Base-by-base conservation (phyloP, 2,113 vertebrate genomes). In the Maccullochella peelii region DNA sequence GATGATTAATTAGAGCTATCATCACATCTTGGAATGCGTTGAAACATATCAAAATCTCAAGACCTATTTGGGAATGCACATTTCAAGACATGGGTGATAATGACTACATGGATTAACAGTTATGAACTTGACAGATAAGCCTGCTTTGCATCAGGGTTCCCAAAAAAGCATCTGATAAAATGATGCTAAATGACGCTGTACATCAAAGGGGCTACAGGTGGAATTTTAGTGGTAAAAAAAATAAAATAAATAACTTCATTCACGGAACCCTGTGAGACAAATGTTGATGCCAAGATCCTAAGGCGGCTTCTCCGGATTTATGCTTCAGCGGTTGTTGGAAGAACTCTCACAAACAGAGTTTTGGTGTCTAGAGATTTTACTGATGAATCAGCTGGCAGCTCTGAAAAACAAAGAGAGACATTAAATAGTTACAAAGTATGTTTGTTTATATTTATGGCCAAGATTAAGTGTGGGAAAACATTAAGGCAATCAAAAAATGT, bases 301-400 rank as follows among this genome's bases (percentile, higher is more conserved):
- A 40, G 58, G 66, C 55, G 42, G 14, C 30, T 47, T 81, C 5
- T 62, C 57, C 42, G 71, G 66, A 72, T 80, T 85, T 89, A 96
- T 12, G 94, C 87, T 69, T 96, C 94, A 40, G 97, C 97, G 0
- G 97, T 97, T 55, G 97, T 98, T 25, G 97, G 95, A 77, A 96
- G 83, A 87, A 97, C 97, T 86, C 78, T 83, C 87, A 99, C 96
- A 84, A 96, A 99, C 18, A 98, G 50, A 7, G 96, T 98, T 95
- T 97, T 98, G 85, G 83, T 96, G 93, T 97, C 96, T 86, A 99
- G 84, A 69, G 93, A 96, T 94, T 97, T 97, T 92, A 97, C 91
- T 47, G 97, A 94, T 63, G 94, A 72, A 12, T 96, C 94, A 76
- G 95, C 94, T 11, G 96, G 95, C 88, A 99, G 90, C 93, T 98